Conservation (phyloP, 1,140 invertebrate genomes). For the Hycleus cichorii region DNA sequence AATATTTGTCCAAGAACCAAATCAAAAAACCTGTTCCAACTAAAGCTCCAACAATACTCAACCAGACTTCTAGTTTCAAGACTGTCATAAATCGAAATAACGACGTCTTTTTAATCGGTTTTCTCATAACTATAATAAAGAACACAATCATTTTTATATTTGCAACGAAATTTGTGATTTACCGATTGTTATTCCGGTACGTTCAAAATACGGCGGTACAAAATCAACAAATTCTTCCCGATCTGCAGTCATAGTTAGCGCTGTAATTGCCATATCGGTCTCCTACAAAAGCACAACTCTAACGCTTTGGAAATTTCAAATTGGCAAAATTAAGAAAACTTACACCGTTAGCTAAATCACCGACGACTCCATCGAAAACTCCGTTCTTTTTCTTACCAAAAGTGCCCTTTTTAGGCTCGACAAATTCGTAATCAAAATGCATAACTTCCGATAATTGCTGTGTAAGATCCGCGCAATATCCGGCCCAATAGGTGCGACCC, state of each 20-base stretch:
- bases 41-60: conserved; percentile 76
- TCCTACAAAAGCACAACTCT: conserved; percentile 47
- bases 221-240: conserved; percentile 91
- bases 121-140: conserved; percentile 63
- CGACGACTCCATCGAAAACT: conserved; percentile 85
- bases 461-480: conserved; percentile 90
- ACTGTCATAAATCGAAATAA: conserved; percentile 93
- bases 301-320: conserved; percentile 4
- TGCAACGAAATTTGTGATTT: conserved; percentile 13
- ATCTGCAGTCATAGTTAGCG: conserved; percentile 87
- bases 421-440: conserved; percentile 82
- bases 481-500: conserved; percentile 58
- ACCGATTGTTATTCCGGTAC: conserved; percentile 81
- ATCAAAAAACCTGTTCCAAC: conserved; percentile 79
- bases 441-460: conserved; percentile 64
- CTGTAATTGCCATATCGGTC: conserved; percentile 78
- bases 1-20: conserved; percentile 83
- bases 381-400: conserved; percentile 73
- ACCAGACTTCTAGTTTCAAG: conserved; percentile 76
- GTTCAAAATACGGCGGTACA: conserved; percentile 84
- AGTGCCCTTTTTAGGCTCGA: conserved; percentile 55
- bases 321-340: conserved; percentile 27
- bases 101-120: conserved; percentile 72
- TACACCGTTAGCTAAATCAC: conserved; percentile 79
- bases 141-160: background rate